Base-by-base conservation (phyloP, 1,140 invertebrate genomes). In the Harpegnathos saltator region DNA sequence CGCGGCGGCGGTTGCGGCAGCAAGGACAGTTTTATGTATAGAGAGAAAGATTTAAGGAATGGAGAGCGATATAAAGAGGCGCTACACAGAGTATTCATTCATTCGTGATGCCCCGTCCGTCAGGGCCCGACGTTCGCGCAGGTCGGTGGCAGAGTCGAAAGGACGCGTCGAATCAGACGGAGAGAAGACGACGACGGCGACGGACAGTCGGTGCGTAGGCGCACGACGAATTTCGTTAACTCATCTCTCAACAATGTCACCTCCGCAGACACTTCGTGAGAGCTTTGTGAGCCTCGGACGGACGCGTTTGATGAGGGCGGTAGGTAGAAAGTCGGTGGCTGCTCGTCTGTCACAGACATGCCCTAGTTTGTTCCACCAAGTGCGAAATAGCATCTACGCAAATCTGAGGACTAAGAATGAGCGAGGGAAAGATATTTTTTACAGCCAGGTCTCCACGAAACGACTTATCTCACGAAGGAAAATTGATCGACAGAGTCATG, bases 11-110 rank as follows among this genome's bases (percentile, higher is more conserved):
- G n/a, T 5, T 33, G 38, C 38, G 48, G 22, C 33, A 80, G 82
- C 82, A 82, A 81, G 65, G 85, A 88, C 83, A 87, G 81, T 89
- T 89, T 89, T 91, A 85, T 90, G 86, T 82, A 84, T 87, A 88
- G 56, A 68, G 72, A 77, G 61, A n/a, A n/a, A 85, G 88, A 89
- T 92, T 92, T 92, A 78, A 90, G 85, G 87, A 90, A 91, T 89
- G 82, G 29, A 56, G 63, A 9, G 86, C 82, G 91, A 92, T n/a
- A 68, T 92, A 91, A 91, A 91, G 85, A 68, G 19, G 17, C 56
- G n/a, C 22, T 66, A 84, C 61, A 93, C 92, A 93, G 91, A 90
- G 91, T 90, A 90, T 90, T 93, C 92, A 93, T 90, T 93, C 92
- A 93, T 94, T 94, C 91, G 93, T 92, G 89, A 80, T 89, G 38